Evolutionary conservation across 2,113 vertebrate species (phyloP).

Genomic region (Oreotrochilus melanogaster): DNA sequence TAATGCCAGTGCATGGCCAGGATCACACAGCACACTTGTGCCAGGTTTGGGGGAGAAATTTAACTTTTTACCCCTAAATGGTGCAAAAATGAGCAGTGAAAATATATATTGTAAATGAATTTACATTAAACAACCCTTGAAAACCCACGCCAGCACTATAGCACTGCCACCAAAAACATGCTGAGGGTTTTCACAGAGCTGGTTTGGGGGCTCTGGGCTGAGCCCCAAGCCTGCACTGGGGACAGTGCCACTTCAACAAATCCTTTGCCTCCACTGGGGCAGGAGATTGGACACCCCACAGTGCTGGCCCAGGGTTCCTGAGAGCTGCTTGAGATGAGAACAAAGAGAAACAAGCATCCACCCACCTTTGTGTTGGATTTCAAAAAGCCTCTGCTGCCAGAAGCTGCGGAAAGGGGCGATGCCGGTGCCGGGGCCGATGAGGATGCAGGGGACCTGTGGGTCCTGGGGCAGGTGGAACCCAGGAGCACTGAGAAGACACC

Average conservation of each 20-base stretch:
- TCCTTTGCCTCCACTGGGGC: no score
- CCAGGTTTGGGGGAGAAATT: background rate
- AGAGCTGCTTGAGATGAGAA: background rate
- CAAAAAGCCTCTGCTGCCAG: constrained; percentile 94
- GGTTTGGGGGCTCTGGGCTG: background rate
- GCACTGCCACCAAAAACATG: background rate
- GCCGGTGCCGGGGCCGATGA: constrained; percentile 94
- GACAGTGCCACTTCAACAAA: background rate
- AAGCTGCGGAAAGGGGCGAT: constrained; percentile 98
- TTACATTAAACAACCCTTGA: background rate
- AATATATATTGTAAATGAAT: background rate
- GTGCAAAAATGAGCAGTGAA: background rate
- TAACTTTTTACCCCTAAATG: background rate
- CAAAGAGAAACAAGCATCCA: rapidly evolving
- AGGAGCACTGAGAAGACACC: constrained; percentile 78
- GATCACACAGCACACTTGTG: rapidly evolving
- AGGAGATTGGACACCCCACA: no score
- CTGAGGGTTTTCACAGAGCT: background rate
- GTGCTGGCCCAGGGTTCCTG: background rate
- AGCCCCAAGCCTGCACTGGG: background rate
- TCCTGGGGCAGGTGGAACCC: constrained; percentile 95
- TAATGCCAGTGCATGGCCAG: background rate
- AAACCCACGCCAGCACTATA: rapidly evolving
- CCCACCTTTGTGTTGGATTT: constrained; percentile 91
- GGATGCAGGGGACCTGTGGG: constrained; percentile 91